Conservation (phyloP, 2,797 vertebrate genomes). For the Pipistrellus nathusii region DNA sequence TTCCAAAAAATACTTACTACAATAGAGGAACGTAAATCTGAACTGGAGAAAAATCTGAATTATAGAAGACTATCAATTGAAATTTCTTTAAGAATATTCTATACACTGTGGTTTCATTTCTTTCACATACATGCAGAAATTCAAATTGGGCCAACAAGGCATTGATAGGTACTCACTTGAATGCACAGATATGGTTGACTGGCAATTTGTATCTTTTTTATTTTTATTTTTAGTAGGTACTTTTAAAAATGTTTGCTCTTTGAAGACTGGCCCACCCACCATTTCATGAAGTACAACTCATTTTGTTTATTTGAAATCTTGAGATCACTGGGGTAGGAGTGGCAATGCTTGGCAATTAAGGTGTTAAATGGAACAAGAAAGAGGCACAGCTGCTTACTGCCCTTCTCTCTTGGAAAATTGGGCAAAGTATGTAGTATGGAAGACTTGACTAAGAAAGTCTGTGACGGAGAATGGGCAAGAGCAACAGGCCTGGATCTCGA, state of each 20-base stretch:
- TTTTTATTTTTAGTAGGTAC: neutral
- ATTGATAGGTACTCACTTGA: neutral
- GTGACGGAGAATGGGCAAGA: neutral
- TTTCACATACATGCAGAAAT: neutral
- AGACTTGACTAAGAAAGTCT: neutral
- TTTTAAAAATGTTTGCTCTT: constrained; percentile 52
- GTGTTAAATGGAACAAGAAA: neutral
- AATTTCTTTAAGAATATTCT: neutral
- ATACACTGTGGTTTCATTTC: neutral
- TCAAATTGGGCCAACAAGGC: constrained; percentile 52
- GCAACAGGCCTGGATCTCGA: neutral
- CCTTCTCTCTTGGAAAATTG: neutral
- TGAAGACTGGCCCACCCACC: constrained; percentile 1
- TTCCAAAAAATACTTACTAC: neutral
- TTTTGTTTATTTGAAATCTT: constrained; percentile 36
- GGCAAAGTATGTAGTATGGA: neutral
- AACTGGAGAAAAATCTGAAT: constrained; percentile 26
- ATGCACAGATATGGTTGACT: constrained; percentile 56
- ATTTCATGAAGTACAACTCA: neutral
- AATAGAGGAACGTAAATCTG: neutral
- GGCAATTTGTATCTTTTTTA: constrained; percentile 44
- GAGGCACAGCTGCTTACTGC: neutral
- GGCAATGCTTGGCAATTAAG: neutral
- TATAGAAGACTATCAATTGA: neutral
- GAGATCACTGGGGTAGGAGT: neutral